phyloP scores from a whole-genome alignment of 2,797 vertebrate species.

The Oreonectes daqikongensis region DNA sequence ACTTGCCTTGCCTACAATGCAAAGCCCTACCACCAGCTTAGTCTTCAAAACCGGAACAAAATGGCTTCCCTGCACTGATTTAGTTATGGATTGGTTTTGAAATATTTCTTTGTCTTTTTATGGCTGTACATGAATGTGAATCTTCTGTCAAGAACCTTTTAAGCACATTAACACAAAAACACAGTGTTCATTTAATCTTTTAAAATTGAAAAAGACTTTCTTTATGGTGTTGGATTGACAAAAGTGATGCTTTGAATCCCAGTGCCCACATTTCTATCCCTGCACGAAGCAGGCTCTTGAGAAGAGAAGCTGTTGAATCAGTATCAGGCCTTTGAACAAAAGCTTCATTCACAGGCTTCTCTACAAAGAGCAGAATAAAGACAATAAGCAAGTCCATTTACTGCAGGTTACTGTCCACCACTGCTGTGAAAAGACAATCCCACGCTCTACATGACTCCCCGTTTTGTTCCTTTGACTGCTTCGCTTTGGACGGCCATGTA shows the following conservation, averaged over 20 bases:
- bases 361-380: constrained; percentile 18
- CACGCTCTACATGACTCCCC: constrained; percentile 30
- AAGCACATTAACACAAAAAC: no score
- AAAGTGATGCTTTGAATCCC: neutral
- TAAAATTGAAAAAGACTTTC: neutral
- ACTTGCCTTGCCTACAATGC: no score
- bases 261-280: constrained; percentile 8
- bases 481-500: constrained; percentile 40
- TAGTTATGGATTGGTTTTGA: no score
- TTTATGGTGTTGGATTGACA: neutral
- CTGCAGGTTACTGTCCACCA: constrained; percentile 25
- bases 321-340: constrained; percentile 13
- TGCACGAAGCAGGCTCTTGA: neutral
- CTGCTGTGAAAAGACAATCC: constrained; percentile 26
- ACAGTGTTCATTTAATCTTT: neutral
- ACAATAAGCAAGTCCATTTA: constrained; percentile 38
- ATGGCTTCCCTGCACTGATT: no score
- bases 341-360: constrained; percentile 30
- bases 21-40: no score
- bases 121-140: no score
- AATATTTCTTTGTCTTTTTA: no score
- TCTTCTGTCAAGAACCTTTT: no score
- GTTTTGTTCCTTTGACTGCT: constrained; percentile 43
- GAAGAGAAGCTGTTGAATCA: neutral
- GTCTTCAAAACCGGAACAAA: no score